Conservation (phyloP, 2,797 vertebrate genomes). For the Austrolebias charrua region DNA sequence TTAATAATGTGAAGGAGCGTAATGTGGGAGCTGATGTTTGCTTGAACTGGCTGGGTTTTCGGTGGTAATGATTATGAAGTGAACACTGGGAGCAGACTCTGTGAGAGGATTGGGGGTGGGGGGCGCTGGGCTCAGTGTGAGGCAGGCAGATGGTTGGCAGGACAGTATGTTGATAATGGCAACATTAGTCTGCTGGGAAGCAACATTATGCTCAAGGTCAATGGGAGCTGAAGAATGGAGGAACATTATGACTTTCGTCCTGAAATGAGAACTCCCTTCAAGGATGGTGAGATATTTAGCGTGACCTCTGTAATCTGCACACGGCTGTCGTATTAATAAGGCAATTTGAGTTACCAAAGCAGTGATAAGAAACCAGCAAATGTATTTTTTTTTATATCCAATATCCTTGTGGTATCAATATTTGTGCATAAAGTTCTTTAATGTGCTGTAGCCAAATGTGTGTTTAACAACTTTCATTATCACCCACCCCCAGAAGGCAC, state of each 20-base stretch:
- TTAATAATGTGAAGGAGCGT: constrained; percentile 60
- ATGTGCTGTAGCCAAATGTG: constrained; percentile 18
- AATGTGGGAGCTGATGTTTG: constrained; percentile 66
- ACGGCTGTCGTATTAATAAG: constrained; percentile 36
- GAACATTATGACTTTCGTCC: constrained; percentile 60
- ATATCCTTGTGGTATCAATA: background rate
- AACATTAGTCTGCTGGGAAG: constrained; percentile 76
- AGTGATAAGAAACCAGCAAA: constrained; percentile 45
- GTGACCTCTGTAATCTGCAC: constrained; percentile 40
- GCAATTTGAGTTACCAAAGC: constrained; percentile 47
- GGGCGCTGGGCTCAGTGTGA: constrained; percentile 39
- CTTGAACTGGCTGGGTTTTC: constrained; percentile 69
- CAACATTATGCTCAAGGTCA: constrained; percentile 79
- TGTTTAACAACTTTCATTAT: background rate
- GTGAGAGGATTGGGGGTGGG: constrained; percentile 27
- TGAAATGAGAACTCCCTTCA: constrained; percentile 59
- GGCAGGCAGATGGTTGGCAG: constrained; percentile 75
- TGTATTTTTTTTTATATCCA: constrained; percentile 6
- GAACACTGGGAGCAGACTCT: constrained; percentile 58
- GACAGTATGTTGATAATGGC: constrained; percentile 72
- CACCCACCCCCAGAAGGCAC: no score
- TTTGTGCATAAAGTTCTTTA: constrained; percentile 6
- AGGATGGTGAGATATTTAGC: constrained; percentile 54
- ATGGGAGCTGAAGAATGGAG: constrained; percentile 67
- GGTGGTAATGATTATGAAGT: constrained; percentile 75